Conservation (phyloP, 2,797 vertebrate species). For the Coreius guichenoti region DNA sequence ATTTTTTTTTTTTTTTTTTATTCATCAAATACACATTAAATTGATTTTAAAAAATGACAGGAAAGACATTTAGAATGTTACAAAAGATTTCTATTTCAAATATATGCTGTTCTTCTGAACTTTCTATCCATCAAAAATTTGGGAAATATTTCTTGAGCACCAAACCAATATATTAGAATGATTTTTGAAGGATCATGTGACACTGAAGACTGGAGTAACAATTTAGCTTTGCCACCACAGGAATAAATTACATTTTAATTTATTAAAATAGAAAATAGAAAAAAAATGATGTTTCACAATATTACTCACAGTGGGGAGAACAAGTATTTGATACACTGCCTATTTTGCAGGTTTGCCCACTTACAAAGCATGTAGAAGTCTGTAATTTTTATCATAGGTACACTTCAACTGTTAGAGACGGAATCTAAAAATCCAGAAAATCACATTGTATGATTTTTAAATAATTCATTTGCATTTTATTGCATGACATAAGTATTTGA, state of each 20-base stretch:
- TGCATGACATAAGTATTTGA: too few relatives aligned
- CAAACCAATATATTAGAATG: not conserved
- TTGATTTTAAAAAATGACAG: too few relatives aligned
- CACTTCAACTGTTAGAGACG: too few relatives aligned
- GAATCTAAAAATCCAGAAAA: too few relatives aligned
- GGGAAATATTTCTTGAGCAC: not conserved
- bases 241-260: not conserved
- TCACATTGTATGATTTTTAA: too few relatives aligned
- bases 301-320: too few relatives aligned
- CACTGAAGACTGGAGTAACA: not conserved
- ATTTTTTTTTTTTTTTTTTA: not conserved
- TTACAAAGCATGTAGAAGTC: too few relatives aligned
- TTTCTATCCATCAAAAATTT: not conserved
- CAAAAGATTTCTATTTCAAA: too few relatives aligned
- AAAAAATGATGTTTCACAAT: not conserved
- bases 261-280: not conserved
- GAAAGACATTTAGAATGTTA: not conserved
- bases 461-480: too few relatives aligned
- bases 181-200: not conserved
- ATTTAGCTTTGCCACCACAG: not conserved
- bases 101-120: not conserved
- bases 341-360: too few relatives aligned
- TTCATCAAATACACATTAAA: not conserved
- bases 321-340: too few relatives aligned
- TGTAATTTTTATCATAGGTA: too few relatives aligned